Conservation (phyloP, 2,113 vertebrate genomes). For the Holacanthus passer region DNA sequence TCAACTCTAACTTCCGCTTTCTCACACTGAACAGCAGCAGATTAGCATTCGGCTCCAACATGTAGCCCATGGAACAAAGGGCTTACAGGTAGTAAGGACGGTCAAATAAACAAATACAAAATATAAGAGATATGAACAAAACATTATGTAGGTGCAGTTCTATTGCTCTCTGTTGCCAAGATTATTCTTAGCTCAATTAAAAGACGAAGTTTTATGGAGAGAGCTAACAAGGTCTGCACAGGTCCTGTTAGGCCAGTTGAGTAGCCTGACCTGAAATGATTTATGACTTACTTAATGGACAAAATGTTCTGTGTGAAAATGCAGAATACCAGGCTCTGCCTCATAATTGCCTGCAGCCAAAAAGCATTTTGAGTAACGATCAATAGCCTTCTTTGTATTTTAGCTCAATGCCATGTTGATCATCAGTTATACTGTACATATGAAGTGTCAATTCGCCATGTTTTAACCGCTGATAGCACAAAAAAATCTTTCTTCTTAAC, state of each 20-base stretch:
- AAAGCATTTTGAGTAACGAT: slow-evolving; percentile 31
- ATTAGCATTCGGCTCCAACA: slow-evolving; percentile 64
- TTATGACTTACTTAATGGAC: slow-evolving; percentile 37
- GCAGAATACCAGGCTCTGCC: neutral
- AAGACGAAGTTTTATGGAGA: slow-evolving; percentile 11
- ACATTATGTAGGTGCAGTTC: neutral
- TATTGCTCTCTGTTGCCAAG: neutral
- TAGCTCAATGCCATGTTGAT: neutral
- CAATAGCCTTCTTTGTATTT: slow-evolving; percentile 6
- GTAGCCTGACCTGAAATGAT: slow-evolving; percentile 21
- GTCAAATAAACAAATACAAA: neutral
- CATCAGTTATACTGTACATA: neutral
- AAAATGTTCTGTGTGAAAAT: slow-evolving; percentile 11
- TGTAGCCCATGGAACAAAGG: slow-evolving; percentile 6
- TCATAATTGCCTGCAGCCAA: slow-evolving; percentile 26
- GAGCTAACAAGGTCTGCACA: slow-evolving; percentile 9
- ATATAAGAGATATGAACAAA: slow-evolving; percentile 1
- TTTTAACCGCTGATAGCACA: neutral
- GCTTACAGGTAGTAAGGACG: slow-evolving; percentile 32
- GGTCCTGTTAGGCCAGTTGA: slow-evolving; percentile 26
- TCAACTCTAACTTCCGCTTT: slow-evolving; percentile 65
- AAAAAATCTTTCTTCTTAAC: neutral
- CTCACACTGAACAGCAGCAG: slow-evolving; percentile 50
- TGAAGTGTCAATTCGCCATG: neutral
- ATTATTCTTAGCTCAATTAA: slow-evolving; percentile 27